Percentiles rank a stretch among this genome's conserved stretches.
Evolutionary conservation across 2,888 invertebrate genomes (phyloP).

Genomic region (Agrotis ipsilon): DNA sequence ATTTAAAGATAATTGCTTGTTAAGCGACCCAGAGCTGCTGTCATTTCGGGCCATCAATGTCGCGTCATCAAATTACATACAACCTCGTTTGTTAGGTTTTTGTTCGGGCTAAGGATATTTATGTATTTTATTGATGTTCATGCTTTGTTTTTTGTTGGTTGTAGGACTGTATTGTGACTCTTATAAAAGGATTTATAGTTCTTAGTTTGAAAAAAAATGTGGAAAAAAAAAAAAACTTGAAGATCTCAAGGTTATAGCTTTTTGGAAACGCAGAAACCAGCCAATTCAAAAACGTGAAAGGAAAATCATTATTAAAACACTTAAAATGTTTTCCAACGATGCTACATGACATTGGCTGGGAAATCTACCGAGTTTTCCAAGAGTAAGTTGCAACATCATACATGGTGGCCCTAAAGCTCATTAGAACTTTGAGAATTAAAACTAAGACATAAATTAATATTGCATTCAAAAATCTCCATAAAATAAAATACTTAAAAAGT

Average conservation of each 20-base stretch:
- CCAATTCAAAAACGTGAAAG: too few relatives aligned
- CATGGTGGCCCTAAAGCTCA: conserved; percentile 14
- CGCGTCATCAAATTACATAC: conserved; percentile 44
- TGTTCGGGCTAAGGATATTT: conserved; percentile 24
- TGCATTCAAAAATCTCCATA: conserved; percentile 41
- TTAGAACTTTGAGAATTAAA: conserved; percentile 25
- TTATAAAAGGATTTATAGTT: neutral
- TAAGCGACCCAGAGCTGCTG: conserved; percentile 27
- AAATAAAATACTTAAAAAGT: conserved; percentile 58
- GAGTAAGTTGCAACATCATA: neutral
- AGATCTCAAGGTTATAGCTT: too few relatives aligned
- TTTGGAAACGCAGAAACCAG: too few relatives aligned
- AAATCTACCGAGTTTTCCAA: too few relatives aligned
- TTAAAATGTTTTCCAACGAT: too few relatives aligned
- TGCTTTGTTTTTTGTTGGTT: conserved; percentile 10
- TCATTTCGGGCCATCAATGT: conserved; percentile 52
- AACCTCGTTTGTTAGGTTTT: conserved; percentile 36
- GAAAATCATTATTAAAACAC: too few relatives aligned
- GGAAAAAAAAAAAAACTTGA: too few relatives aligned
- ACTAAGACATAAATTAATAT: conserved; percentile 16
- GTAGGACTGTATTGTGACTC: neutral
- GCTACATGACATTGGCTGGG: too few relatives aligned
- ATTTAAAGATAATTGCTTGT: conserved; percentile 52
- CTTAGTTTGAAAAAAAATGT: neutral
- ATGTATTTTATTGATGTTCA: conserved; percentile 28